Base-by-base conservation (phyloP, 1,140 invertebrate genomes). In the Bombus haemorrhoidalis region DNA sequence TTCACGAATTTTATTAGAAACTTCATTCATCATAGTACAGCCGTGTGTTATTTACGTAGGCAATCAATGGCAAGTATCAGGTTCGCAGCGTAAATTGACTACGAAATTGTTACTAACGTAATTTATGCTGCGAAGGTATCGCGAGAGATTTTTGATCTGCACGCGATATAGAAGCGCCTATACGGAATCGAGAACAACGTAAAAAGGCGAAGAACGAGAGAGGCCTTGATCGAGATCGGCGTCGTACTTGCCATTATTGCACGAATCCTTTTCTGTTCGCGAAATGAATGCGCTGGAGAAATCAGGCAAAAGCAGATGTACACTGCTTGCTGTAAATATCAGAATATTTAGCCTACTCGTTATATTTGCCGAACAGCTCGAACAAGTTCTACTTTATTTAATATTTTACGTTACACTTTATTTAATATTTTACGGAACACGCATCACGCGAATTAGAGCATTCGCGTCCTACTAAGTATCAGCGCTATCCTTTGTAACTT, bases 31-130 rank as follows among this genome's bases (percentile, higher is more conserved):
- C 39, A 37, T 28, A 2, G n/a, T 34, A 3, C 32, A 32, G 3
- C 15, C 5, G 34, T 5, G 81, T 18, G 62, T 74, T 77, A 41
- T 64, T 77, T 64, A 41, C 43, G 28, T 32, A 32, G 9, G n/a
- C 62, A 83, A 74, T 82, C 80, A 64, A 5, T 3, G 32, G 39
- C 25, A 32, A 41, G 41, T 83, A 47, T 37, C 32, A 15, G 12
- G 5, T 41, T 37, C 32, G 28, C 1, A 41, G 22, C 41, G 8
- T 64, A 75, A 66, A 82, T 82, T 25, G 81, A 47, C 71, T 64
- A 62, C 72, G 41, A 82, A 82, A 82, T 82, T 82, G 71, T n/a
- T n/a, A n/a, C 41, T 41, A 69, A 57, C 18, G 74, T 43, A 69
- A 77, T 83, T 83, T 76, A 83, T 41, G 43, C 2, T 32, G 41